Evolutionary conservation across 1,140 invertebrate genomes (phyloP), one percentile per base, ranked within the genome.

Genomic region (Anadara kagoshimensis): DNA sequence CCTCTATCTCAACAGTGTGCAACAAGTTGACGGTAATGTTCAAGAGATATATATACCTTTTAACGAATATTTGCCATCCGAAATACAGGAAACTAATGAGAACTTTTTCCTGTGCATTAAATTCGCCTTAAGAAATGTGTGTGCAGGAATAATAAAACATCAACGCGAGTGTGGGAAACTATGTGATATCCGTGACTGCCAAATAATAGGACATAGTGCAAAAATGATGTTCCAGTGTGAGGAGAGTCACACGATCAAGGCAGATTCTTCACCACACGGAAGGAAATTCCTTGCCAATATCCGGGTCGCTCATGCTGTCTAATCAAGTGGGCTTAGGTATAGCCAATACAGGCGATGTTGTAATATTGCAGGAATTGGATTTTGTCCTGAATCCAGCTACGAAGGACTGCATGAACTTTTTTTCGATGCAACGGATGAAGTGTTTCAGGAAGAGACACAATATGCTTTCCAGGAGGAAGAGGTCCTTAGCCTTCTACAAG

Each of bases 211-310:
- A 3, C 54, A 26, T 57, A 26, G 54, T 24, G n/a, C n/a, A n/a
- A n/a, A n/a, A 11, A 24, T 14, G 12, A 57, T 16, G 54, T 11
- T 7, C 54, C 22, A 26, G 22, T 26, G 4, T 57, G 14, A n/a
- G n/a, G n/a, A n/a, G n/a, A n/a, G n/a, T n/a, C n/a, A n/a, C n/a
- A n/a, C n/a, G n/a, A n/a, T n/a, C 29, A 57, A 16, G 16, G 16
- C 29, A 3, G 54, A 61, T 26, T 43, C 44, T 43, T 49, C 62
- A 5, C 62, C 26, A 8, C 16, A 24, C 5, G 58, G 58, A 10
- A 41, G 58, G 16, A 61, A 61, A 45, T 43, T 61, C 4, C 8
- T 61, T 11, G 58, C 22, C 20, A 61, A 61, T 24, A 43, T 61
- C 4, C 12, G 58, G 26, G n/a, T 61, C 2, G 26, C 43, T 18